Base-by-base conservation (phyloP, 2,888 invertebrate genomes). In the Chironomus riparius region DNA sequence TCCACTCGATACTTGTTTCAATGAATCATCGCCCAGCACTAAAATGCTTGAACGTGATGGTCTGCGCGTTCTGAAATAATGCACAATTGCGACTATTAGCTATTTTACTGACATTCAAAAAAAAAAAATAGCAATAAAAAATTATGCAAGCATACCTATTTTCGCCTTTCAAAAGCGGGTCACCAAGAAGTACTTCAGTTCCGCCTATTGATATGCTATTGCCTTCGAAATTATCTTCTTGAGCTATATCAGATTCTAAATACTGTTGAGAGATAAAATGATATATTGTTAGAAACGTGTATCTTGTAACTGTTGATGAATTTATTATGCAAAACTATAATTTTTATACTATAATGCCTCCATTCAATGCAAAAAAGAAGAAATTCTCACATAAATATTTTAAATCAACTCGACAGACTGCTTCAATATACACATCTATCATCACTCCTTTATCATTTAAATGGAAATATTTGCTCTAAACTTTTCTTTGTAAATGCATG, bases 1-100 rank as follows among this genome's bases (percentile, higher is more conserved):
- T 69, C 76, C 76, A 81, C 87, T 88, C 80, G 86, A 82, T 80
- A 87, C 86, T 81, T 87, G 87, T 82, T 89, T 85, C 77, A 83
- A 78, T 62, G 79, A 87, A 82, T 88, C 89, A 78, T 91, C 91
- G 83, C 91, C 92, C 82, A 92, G 87, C 83, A 92, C 92, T 82
- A 92, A 91, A 84, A 93, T 91, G 84, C 92, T 92, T 84, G 91
- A 91, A 80, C 90, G 90, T 79, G 91, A 92, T 80, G 92, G 88
- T 80, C 92, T 88, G 79, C 93, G 89, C 78, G 92, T 90, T 91
- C 93, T 94, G 87, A 28, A 38, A 38, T 38, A 2, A 38, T 38
- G 38, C n/a, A 56, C 1, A 10, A 38, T 38, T 38, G 38, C 38
- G 38, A 38, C 10, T 38, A 38, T 38, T 38, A 38, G 3, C 47